A percentile compares a stretch with the other conserved stretches of the same genome.
Conservation (phyloP, 2,797 vertebrate genomes). For the Pseudomugil gertrudae region DNA sequence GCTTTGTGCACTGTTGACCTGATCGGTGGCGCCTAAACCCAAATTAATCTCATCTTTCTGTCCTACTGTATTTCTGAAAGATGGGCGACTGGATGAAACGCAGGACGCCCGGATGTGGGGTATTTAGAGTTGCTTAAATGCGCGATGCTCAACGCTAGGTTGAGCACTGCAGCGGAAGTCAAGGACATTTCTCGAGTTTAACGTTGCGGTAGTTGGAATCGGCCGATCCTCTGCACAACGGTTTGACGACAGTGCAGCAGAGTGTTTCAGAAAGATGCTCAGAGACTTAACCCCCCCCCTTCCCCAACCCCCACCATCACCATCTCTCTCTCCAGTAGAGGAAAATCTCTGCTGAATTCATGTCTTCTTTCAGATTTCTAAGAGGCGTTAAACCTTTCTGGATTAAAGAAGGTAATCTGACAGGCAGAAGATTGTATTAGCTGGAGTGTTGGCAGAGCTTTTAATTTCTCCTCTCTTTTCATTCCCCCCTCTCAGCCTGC, state of each 20-base stretch:
- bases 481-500: slow-evolving; percentile 56
- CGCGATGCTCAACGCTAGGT: no score
- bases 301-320: slow-evolving; percentile 5
- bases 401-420: slow-evolving; percentile 86
- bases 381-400: slow-evolving; percentile 83
- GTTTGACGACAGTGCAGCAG: slow-evolving; percentile 60
- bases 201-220: slow-evolving; percentile 19
- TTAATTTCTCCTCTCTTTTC: slow-evolving; percentile 75
- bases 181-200: slow-evolving; percentile 7
- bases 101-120: background rate
- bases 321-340: slow-evolving; percentile 51
- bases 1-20: slow-evolving; percentile 63
- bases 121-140: slow-evolving; percentile 22
- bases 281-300: slow-evolving; percentile 69
- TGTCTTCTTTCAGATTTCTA: slow-evolving; percentile 82
- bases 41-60: slow-evolving; percentile 62
- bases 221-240: slow-evolving; percentile 62
- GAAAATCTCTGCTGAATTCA: slow-evolving; percentile 80
- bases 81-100: background rate
- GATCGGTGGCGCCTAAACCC: slow-evolving; percentile 45
- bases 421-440: slow-evolving; percentile 86
- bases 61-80: slow-evolving; percentile 42
- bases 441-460: slow-evolving; percentile 82
- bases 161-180: slow-evolving; percentile 8
- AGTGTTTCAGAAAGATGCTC: slow-evolving; percentile 70